A percentile compares a stretch with the other conserved stretches of the same genome.
These are phyloP conservation scores for Labrus mixtus DNA, from an alignment of 2,113 vertebrate genomes.

Conservation along the genomic window DNA sequence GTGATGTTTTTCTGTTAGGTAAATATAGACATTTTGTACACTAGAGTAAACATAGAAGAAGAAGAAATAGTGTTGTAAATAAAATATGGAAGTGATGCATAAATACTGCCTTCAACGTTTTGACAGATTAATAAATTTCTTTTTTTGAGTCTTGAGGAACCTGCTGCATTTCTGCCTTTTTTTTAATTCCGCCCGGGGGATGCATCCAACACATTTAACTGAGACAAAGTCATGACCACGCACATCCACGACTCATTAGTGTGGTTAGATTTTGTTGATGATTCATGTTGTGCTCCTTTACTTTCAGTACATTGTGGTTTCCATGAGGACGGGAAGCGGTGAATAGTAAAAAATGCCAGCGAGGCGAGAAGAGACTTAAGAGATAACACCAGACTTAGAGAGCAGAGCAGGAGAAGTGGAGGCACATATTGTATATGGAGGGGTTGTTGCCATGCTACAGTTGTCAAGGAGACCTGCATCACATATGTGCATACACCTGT, in stretches of 20 bases:
- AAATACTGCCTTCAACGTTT: conserved; percentile 44
- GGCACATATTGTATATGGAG: conserved; percentile 62
- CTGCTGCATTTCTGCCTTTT: background rate
- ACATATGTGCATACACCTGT: conserved; percentile 39
- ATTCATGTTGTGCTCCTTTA: conserved; percentile 49
- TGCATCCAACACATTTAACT: background rate
- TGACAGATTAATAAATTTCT: conserved; percentile 69
- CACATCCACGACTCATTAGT: conserved; percentile 40
- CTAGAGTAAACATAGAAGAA: background rate
- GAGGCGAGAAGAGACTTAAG: conserved; percentile 15
- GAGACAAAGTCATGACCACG: conserved; percentile 31
- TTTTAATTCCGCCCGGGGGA: no score
- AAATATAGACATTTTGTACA: conserved; percentile 54
- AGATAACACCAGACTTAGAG: conserved; percentile 10
- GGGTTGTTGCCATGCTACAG: conserved; percentile 82
- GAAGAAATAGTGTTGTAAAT: conserved; percentile 65
- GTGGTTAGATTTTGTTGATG: conserved; percentile 29
- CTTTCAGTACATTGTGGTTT: conserved; percentile 35
- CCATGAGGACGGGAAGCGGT: conserved; percentile 31
- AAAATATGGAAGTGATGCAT: conserved; percentile 58
- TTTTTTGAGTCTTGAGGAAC: conserved; percentile 55
- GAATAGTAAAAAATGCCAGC: conserved; percentile 31
- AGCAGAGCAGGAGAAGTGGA: conserved; percentile 25
- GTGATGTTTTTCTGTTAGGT: conserved; percentile 31
- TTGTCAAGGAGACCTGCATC: conserved; percentile 79